Conservation (phyloP, 2,888 invertebrate species). For the Venusia cambrica region DNA sequence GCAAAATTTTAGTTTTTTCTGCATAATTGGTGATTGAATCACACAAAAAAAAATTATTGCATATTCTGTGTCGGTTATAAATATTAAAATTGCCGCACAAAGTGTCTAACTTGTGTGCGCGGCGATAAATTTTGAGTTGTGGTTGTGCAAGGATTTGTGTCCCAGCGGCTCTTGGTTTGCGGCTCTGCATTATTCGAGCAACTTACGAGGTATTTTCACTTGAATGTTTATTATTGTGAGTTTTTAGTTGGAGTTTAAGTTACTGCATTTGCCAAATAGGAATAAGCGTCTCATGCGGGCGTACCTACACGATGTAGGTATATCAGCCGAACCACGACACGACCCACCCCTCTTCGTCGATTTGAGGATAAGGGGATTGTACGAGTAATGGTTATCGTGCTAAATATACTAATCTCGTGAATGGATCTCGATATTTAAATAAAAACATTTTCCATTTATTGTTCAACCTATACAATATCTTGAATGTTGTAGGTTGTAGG, state of each 20-base stretch:
- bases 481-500: no score
- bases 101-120: constrained; percentile 58
- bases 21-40: constrained; percentile 60
- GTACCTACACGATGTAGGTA: no score
- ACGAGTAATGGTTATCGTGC: constrained; percentile 40
- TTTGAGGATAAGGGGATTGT: constrained; percentile 35
- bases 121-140: constrained; percentile 63
- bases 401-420: constrained; percentile 39
- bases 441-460: constrained; percentile 9
- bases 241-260: constrained; percentile 21
- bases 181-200: constrained; percentile 38
- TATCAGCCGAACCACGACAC: constrained; percentile 39
- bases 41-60: constrained; percentile 56
- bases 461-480: not conserved
- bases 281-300: constrained; percentile 38
- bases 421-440: constrained; percentile 24
- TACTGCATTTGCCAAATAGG: constrained; percentile 11
- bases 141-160: constrained; percentile 73
- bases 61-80: constrained; percentile 45
- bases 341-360: constrained; percentile 44
- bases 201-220: constrained; percentile 47
- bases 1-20: constrained; percentile 55
- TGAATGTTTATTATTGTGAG: constrained; percentile 15
- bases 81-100: constrained; percentile 38
- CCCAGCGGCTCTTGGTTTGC: constrained; percentile 44